Conservation (phyloP, 2,113 vertebrate genomes). For the Oostethus manadensis region DNA sequence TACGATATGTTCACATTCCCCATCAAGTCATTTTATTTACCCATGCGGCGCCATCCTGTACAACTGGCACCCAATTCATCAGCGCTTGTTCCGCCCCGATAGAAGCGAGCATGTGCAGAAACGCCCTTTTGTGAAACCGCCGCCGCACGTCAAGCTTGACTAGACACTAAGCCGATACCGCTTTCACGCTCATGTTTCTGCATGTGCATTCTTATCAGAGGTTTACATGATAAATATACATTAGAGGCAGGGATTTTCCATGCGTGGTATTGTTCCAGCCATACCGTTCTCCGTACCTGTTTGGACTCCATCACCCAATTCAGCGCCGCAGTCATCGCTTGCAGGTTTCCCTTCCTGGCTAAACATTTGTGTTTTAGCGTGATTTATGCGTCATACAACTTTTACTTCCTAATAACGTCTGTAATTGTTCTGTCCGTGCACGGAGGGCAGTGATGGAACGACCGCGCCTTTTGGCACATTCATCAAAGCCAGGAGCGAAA, state of each 20-base stretch:
- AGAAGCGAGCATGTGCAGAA: slow-evolving; percentile 67
- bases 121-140: slow-evolving; percentile 58
- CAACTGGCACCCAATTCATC: slow-evolving; percentile 51
- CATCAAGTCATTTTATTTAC: slow-evolving; percentile 67
- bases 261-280: slow-evolving; percentile 64
- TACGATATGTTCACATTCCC: slow-evolving; percentile 45
- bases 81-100: slow-evolving; percentile 63
- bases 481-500: slow-evolving; percentile 78
- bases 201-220: slow-evolving; percentile 70
- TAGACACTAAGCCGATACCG: slow-evolving; percentile 76
- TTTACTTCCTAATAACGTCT: slow-evolving; percentile 67
- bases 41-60: slow-evolving; percentile 18
- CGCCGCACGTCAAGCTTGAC: slow-evolving; percentile 68
- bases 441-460: slow-evolving; percentile 72
- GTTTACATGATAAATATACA: slow-evolving; percentile 76
- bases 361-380: slow-evolving; percentile 48
- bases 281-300: slow-evolving; percentile 53
- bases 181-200: slow-evolving; percentile 70
- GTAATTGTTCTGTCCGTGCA: slow-evolving; percentile 73
- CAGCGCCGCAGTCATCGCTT: slow-evolving; percentile 12
- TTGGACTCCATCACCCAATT: slow-evolving; percentile 64
- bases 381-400: slow-evolving; percentile 62
- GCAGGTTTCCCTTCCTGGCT: slow-evolving; percentile 11
- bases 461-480: slow-evolving; percentile 80
- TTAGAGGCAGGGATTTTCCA: slow-evolving; percentile 55